Base-by-base conservation (phyloP, 2,113 vertebrate genomes). In the Phalacrocorax brasilianus region DNA sequence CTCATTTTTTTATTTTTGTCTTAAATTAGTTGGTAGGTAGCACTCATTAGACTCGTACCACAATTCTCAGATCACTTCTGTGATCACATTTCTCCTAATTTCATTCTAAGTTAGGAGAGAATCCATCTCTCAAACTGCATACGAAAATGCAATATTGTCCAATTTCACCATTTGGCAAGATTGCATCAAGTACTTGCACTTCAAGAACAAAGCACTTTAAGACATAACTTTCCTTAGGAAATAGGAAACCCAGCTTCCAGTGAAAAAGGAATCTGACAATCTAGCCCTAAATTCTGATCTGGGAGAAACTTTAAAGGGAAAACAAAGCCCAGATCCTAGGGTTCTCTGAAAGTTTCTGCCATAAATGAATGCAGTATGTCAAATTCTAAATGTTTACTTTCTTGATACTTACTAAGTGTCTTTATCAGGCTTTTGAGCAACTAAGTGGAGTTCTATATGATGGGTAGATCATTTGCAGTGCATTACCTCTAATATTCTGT, bases 401-500 rank as follows among this genome's bases (percentile, higher is more conserved):
- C 79, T 67, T 52, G 35, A 87, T 71, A 52, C 20, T 67, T 83
- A 68, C 9, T 62, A 85, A 62, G 10, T 2, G 1, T 67, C 19
- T 81, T 96, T 23, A 86, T 20, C 19, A 72, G 38, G 63, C 38
- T 91, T 89, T 55, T 86, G 26, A 81, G 30, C 30, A 68, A 93
- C n/a, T 59, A 71, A 32, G 18, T 33, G 12, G 65, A 83, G 14
- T 27, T 80, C 14, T 33, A 11, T 21, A 50, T 19, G 52, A 89
- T 22, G 2, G 16, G 28, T 12, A 62, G 53, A 89, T 70, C 8
- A 59, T 62, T 52, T 53, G 30, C 10, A 81, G 50, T 47, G 77
- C 35, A 44, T 89, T 98, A 99, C 99, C 99, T 99, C 99, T 44
- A 99, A 97, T 93, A 99, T 99, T 98, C 98, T 98, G 91, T 99